Evolutionary conservation across 2,888 invertebrate species (phyloP), one percentile per base, ranked within the genome.

Genomic region (Apodemia zela): DNA sequence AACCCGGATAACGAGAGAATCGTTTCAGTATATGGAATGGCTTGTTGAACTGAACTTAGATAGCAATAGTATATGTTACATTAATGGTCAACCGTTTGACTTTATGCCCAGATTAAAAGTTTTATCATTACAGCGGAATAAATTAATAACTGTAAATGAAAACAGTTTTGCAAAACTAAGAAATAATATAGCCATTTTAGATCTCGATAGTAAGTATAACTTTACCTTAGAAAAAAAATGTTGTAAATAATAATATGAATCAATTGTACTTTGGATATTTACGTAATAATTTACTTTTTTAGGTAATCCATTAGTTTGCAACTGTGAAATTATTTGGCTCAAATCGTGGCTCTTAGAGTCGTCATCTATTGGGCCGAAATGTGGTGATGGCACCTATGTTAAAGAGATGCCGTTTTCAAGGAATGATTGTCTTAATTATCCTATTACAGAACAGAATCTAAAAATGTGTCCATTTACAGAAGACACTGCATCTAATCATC

Each of bases 291-390:
- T 66, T 66, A 65, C 57, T 66, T 87, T 85, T 67, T 29, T 82
- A 97, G 97, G 96, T 42, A 98, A 97, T 87, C 97, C 97, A 1
- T 87, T 98, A 67, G 92, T 94, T 25, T 97, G 97, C 79, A 94
- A 96, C 60, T 97, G 97, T 77, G 95, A 94, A 68, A 93, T 97
- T 81, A 92, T 96, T 63, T 97, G 97, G 97, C 85, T 97, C 2
- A 94, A 96, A 72, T 95, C 95, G 3, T 97, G 97, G 97, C 84
- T 97, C 33, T 94, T 94, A 67, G 96, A 97, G 80, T 94, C 95
- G 0, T 94, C 95, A 29, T 92, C 94, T 3, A 93, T 94, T 8
- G 97, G 97, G 3, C 97, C 97, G 6, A 93, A 94, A 75, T 97
- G 97, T 78, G 93, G 94, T 33, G 96, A 97, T 75, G 97, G 97